phyloP scores from a whole-genome alignment of 2,888 invertebrate species.

The Dasypogon diadema region DNA sequence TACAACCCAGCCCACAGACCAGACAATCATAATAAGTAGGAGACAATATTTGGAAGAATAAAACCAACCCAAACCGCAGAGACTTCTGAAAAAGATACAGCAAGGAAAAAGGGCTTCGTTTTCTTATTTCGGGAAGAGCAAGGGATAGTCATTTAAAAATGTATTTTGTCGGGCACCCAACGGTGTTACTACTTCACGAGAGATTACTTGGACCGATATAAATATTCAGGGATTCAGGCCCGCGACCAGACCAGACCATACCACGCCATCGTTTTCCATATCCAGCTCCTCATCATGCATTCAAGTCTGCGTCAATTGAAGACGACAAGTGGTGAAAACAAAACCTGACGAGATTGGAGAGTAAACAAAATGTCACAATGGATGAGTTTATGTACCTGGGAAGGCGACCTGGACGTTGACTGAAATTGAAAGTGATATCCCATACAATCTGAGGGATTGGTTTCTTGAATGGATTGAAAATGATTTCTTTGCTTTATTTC shows the following conservation, averaged over 20 bases:
- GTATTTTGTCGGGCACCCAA: neutral
- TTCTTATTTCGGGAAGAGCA: neutral
- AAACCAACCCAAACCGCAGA: neutral
- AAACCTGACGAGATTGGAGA: slow-evolving; percentile 30
- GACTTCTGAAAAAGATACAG: neutral
- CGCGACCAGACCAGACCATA: slow-evolving; percentile 5
- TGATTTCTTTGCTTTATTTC: neutral
- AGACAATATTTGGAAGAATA: slow-evolving; percentile 3
- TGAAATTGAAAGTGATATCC: slow-evolving; percentile 52
- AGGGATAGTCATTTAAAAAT: neutral
- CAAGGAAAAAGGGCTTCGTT: neutral
- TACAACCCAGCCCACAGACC: neutral
- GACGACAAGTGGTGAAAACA: slow-evolving; percentile 45
- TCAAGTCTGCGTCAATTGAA: slow-evolving; percentile 36
- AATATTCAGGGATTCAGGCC: slow-evolving; percentile 35
- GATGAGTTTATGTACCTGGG: slow-evolving; percentile 28
- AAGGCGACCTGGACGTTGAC: slow-evolving; percentile 44
- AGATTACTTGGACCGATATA: slow-evolving; percentile 24
- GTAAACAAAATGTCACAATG: slow-evolving; percentile 40
- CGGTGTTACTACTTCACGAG: neutral
- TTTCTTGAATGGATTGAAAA: slow-evolving; percentile 38
- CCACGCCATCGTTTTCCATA: slow-evolving; percentile 20
- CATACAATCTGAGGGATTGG: neutral
- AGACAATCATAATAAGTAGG: slow-evolving; percentile 30
- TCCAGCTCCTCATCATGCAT: slow-evolving; percentile 26